phyloP scores from a whole-genome alignment of 2,797 vertebrate genomes.

The Champsocephalus esox region DNA sequence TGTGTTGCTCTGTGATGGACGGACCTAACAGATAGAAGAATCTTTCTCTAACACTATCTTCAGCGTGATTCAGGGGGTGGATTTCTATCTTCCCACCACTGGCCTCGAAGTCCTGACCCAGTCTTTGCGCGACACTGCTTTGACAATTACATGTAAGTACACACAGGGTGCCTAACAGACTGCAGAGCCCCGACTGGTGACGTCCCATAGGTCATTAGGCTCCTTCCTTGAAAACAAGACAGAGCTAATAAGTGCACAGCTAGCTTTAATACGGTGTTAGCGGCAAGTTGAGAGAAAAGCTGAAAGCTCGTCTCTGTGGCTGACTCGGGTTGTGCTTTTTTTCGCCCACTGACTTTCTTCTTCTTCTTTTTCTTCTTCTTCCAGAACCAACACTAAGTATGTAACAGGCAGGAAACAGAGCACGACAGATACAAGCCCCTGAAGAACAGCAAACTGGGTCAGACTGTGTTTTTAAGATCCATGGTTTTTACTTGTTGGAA shows the following conservation, averaged over 20 bases:
- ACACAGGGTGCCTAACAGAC: conserved; percentile 64
- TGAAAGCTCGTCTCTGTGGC: conserved; percentile 43
- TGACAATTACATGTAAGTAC: conserved; percentile 62
- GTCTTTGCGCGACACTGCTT: conserved; percentile 46
- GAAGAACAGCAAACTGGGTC: conserved; percentile 61
- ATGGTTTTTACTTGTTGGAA: conserved; percentile 22
- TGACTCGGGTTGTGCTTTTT: conserved; percentile 40
- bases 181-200: conserved; percentile 43
- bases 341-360: conserved; percentile 23
- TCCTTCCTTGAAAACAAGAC: conserved; percentile 58
- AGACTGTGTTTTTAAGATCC: conserved; percentile 23
- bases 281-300: conserved; percentile 50
- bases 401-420: conserved; percentile 66
- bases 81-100: conserved; percentile 53
- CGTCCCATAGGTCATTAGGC: conserved; percentile 75
- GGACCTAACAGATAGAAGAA: neutral
- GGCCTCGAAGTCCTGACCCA: conserved; percentile 44
- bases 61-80: conserved; percentile 23
- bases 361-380: conserved; percentile 15
- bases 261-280: conserved; percentile 61
- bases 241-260: conserved; percentile 61
- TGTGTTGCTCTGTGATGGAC: neutral
- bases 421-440: conserved; percentile 57
- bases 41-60: conserved; percentile 38
- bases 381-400: conserved; percentile 34